Conservation (phyloP, 2,113 vertebrate species). For the Lonchura striata region DNA sequence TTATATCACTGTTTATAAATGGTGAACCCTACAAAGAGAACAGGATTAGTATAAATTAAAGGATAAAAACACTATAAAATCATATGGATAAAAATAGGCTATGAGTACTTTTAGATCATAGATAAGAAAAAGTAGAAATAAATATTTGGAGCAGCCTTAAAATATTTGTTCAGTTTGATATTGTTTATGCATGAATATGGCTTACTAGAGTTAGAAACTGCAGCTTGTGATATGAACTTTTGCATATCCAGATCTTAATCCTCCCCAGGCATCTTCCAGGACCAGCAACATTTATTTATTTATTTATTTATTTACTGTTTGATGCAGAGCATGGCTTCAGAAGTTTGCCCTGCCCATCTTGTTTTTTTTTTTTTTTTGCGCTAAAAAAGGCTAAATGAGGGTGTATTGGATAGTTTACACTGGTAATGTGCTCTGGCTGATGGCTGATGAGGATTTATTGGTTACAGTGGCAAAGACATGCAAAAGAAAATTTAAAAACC, state of each 20-base stretch:
- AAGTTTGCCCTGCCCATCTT: background rate
- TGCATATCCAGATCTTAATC: background rate
- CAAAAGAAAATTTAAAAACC: background rate
- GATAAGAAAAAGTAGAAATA: background rate
- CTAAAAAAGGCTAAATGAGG: background rate
- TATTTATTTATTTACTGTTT: background rate
- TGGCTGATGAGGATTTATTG: background rate
- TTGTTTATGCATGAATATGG: background rate
- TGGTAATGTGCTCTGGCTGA: background rate
- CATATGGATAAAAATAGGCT: background rate
- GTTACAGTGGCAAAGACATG: accelerated
- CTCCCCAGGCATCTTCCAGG: background rate
- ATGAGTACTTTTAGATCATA: background rate
- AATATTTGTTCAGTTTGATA: background rate
- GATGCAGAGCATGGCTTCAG: background rate
- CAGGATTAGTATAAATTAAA: background rate
- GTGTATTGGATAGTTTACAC: accelerated
- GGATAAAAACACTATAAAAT: background rate
- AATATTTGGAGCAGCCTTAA: background rate
- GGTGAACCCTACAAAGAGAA: background rate
- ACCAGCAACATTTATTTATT: background rate
- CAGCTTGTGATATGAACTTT: background rate
- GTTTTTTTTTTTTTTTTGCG: accelerated
- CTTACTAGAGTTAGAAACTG: background rate
- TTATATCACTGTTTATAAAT: background rate